These are phyloP conservation scores for Octopus bimaculoides DNA, from an alignment of 1,140 invertebrate genomes.

Conservation along the genomic window DNA sequence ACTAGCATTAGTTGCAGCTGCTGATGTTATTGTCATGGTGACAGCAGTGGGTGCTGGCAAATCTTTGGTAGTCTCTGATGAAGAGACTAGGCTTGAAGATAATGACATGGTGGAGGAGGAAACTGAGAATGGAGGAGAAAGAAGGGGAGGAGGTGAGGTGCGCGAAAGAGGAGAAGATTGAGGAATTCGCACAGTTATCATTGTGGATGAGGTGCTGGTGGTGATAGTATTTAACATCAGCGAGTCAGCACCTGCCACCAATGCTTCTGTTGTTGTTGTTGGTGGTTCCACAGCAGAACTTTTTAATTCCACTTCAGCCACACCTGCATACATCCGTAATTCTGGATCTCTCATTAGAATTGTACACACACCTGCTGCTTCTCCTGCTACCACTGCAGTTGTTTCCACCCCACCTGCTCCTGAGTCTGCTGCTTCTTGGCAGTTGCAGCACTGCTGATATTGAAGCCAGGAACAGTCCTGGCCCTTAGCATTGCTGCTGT, in stretches of 20 bases:
- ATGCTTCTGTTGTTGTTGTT: neutral
- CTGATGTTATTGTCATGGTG: neutral
- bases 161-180: conserved; percentile 5
- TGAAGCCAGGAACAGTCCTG: neutral
- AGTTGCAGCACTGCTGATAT: neutral
- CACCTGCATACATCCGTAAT: neutral
- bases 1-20: neutral
- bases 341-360: neutral
- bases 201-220: neutral
- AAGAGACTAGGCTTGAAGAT: neutral
- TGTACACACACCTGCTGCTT: neutral
- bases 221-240: neutral
- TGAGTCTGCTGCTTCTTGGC: neutral
- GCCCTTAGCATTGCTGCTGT: neutral
- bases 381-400: conserved; percentile 1
- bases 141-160: neutral
- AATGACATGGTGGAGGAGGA: neutral
- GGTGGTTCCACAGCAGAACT: neutral
- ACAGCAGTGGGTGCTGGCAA: neutral
- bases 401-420: neutral
- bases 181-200: neutral
- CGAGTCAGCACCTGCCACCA: neutral
- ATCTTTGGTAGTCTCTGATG: neutral
- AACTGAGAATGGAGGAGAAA: neutral
- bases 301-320: neutral